Conservation (phyloP, 2,113 vertebrate genomes). For the Isurus oxyrinchus region DNA sequence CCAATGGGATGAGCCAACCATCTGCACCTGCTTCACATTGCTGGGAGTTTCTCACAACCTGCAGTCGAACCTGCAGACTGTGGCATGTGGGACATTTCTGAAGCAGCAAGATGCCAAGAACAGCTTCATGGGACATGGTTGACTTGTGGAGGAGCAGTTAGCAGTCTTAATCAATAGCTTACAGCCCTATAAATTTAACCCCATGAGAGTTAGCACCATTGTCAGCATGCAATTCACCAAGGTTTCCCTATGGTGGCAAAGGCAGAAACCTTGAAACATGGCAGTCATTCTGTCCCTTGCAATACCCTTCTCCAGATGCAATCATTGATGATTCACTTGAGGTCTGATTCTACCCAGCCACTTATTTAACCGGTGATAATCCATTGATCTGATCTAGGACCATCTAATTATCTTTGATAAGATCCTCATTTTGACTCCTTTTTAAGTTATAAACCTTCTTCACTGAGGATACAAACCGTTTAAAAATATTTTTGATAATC, state of each 20-base stretch:
- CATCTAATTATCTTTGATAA: background rate
- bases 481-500: too few relatives aligned
- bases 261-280: background rate
- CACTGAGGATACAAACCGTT: background rate
- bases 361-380: background rate
- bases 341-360: background rate
- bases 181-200: background rate
- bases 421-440: background rate
- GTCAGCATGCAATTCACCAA: background rate
- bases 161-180: background rate
- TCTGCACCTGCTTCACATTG: background rate
- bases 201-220: background rate
- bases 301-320: background rate
- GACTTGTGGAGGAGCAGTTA: background rate
- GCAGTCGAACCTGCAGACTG: background rate
- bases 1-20: background rate
- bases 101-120: background rate
- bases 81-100: background rate
- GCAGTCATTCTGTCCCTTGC: background rate
- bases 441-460: background rate
- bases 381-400: background rate
- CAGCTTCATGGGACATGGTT: background rate
- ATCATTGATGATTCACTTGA: background rate
- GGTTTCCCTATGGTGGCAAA: background rate
- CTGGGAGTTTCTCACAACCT: background rate